Evolutionary conservation across 2,113 vertebrate genomes (phyloP).

Genomic region (Festucalex cinctus): DNA sequence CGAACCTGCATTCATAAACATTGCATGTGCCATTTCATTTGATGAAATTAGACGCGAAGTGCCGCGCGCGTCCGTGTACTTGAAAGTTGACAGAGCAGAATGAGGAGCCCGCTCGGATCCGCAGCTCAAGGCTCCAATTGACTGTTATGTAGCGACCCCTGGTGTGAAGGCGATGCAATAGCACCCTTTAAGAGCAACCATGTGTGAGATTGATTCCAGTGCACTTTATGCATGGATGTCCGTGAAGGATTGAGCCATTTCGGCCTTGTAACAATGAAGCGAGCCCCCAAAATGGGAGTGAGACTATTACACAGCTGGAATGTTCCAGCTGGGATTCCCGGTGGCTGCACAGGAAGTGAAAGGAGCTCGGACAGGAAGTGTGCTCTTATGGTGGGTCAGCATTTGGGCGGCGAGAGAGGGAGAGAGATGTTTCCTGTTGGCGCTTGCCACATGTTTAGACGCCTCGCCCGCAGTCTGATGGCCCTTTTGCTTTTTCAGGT

Average conservation of each 20-base stretch:
- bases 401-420: slow-evolving; percentile 36
- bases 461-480: slow-evolving; percentile 15
- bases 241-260: slow-evolving; percentile 14
- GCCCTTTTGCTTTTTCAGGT: slow-evolving; percentile 1
- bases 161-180: slow-evolving; percentile 8
- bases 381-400: slow-evolving; percentile 60
- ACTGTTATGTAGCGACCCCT: slow-evolving; percentile 71
- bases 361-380: slow-evolving; percentile 70
- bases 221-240: slow-evolving; percentile 1
- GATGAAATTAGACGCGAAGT: slow-evolving; percentile 56
- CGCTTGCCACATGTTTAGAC: slow-evolving; percentile 41
- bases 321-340: slow-evolving; percentile 71
- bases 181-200: not conserved
- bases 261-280: slow-evolving; percentile 22
- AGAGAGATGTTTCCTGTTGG: slow-evolving; percentile 66
- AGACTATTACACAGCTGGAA: slow-evolving; percentile 58
- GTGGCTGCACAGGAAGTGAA: slow-evolving; percentile 72
- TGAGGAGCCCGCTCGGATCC: slow-evolving; percentile 13
- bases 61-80: slow-evolving; percentile 8
- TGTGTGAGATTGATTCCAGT: not conserved
- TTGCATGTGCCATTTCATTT: slow-evolving; percentile 50
- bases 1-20: slow-evolving; percentile 50
- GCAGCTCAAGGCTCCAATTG: slow-evolving; percentile 28
- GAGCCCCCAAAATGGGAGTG: slow-evolving; percentile 17
- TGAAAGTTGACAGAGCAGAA: slow-evolving; percentile 26